These are phyloP conservation scores for Ridgeia piscesae DNA, from an alignment of 1,140 invertebrate species.

Conservation along the genomic window DNA sequence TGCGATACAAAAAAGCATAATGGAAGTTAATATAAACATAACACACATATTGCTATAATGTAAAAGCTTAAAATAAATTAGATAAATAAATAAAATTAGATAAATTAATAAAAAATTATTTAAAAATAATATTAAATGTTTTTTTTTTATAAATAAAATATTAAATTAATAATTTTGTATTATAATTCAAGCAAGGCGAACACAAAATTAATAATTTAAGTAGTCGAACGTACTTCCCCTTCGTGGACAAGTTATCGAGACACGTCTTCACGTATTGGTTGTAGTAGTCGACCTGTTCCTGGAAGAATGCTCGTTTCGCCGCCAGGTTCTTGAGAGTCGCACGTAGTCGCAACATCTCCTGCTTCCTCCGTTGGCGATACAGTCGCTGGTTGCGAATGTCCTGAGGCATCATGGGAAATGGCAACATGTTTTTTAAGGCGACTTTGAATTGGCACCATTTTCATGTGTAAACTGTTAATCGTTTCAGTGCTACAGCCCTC, in stretches of 20 bases:
- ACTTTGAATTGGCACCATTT: not conserved
- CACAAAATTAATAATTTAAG: too few relatives aligned
- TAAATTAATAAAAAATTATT: too few relatives aligned
- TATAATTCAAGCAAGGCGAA: too few relatives aligned
- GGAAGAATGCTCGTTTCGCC: conserved; percentile 73
- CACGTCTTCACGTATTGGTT: conserved; percentile 77
- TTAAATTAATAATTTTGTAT: too few relatives aligned
- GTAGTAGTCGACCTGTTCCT: conserved; percentile 78
- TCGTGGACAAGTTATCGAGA: conserved; percentile 72
- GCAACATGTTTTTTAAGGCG: conserved; percentile 3
- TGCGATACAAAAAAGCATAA: too few relatives aligned
- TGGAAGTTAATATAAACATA: too few relatives aligned
- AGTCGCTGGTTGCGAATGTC: conserved; percentile 57
- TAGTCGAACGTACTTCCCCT: conserved; percentile 64
- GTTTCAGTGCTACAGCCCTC: conserved; percentile 9
- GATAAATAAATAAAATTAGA: too few relatives aligned
- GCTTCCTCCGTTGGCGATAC: conserved; percentile 53
- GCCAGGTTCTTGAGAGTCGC: conserved; percentile 68
- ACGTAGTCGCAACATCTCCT: conserved; percentile 69
- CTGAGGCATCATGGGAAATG: conserved; percentile 35
- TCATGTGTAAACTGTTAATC: not conserved
- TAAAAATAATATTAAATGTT: too few relatives aligned
- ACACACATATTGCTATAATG: too few relatives aligned
- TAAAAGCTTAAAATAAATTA: too few relatives aligned
- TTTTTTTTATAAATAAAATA: too few relatives aligned